Base-by-base conservation (phyloP, 2,113 vertebrate species). In the Lepisosteus osseus region DNA sequence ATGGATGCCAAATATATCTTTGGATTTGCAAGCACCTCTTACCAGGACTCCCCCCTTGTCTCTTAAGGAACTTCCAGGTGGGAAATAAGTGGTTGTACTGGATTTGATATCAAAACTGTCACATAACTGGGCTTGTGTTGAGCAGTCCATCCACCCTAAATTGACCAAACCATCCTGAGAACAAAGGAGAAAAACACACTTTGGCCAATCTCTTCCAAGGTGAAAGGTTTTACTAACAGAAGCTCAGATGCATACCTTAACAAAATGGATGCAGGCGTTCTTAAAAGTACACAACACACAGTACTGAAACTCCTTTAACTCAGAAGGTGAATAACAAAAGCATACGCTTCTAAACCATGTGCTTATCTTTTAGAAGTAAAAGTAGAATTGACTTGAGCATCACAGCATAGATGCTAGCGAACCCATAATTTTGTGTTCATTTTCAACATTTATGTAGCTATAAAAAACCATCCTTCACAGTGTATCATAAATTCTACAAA, bases 81-180 rank as follows among this genome's bases (percentile, higher is more conserved):
- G 97, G 82, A 97, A 99, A 79, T 96, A 93, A 40, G 87, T 92
- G 7, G 97, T 97, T 0, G 88, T 89, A 85, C 95, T 96, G 74
- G 84, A 87, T 5, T 86, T 92, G 76, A 97, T 86, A 80, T 98
- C 93, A 80, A 98, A 92, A 79, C 93, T 95, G 51, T 89, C 87
- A 86, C 97, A 99, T 73, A 98, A 94, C 55, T 94, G 90, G 42
- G 88, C 86, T 78, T 98, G 93, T 54, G 87, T 85, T 55, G 83
- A 78, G 85, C 97, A 99, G 88, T 98, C 96, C 83, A 96, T 94
- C 96, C 96, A 98, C 54, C 97, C 97, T 63, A 99, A 92, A 61
- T 95, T 94, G 71, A 94, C 95, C 65, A 99, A 92, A 54, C 96
- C 96, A 17, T 97, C 95, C 96, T 99, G 76, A 70, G 81, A 70